These are phyloP conservation scores for Etheostoma cragini DNA, from an alignment of 2,113 vertebrate genomes.

Conservation along the genomic window DNA sequence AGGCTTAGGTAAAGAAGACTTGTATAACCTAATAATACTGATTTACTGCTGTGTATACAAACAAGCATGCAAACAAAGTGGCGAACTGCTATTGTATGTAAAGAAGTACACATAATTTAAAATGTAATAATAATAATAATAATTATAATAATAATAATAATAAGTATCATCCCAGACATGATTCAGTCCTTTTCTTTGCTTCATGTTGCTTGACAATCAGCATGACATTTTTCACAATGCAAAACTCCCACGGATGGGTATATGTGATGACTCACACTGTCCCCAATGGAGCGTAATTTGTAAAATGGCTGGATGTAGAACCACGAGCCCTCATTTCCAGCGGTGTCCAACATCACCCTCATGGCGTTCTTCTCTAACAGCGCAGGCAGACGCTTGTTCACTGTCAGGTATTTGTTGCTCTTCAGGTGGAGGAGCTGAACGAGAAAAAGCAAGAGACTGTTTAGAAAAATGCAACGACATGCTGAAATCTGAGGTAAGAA, in stretches of 20 bases:
- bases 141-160: neutral
- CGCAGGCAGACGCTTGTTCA: slow-evolving; percentile 97
- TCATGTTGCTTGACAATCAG: neutral
- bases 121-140: neutral
- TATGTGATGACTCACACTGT: slow-evolving; percentile 90
- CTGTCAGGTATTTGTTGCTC: slow-evolving; percentile 99
- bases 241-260: neutral
- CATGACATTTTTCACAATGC: neutral
- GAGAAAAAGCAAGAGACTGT: neutral
- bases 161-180: neutral
- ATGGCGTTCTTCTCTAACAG: slow-evolving; percentile 99
- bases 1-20: neutral
- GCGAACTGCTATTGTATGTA: neutral
- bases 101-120: neutral
- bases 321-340: slow-evolving; percentile 99
- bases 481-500: neutral
- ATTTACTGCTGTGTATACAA: neutral
- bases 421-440: slow-evolving; percentile 95
- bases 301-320: slow-evolving; percentile 99
- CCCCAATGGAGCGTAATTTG: slow-evolving; percentile 97
- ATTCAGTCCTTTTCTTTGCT: slow-evolving; percentile 2
- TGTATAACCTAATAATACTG: neutral
- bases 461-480: neutral
- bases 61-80: neutral
- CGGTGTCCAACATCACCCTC: slow-evolving; percentile 96